Evolutionary conservation across 2,113 vertebrate species (phyloP), one percentile per base, ranked within the genome.

Genomic region (Cichladusa arquata): DNA sequence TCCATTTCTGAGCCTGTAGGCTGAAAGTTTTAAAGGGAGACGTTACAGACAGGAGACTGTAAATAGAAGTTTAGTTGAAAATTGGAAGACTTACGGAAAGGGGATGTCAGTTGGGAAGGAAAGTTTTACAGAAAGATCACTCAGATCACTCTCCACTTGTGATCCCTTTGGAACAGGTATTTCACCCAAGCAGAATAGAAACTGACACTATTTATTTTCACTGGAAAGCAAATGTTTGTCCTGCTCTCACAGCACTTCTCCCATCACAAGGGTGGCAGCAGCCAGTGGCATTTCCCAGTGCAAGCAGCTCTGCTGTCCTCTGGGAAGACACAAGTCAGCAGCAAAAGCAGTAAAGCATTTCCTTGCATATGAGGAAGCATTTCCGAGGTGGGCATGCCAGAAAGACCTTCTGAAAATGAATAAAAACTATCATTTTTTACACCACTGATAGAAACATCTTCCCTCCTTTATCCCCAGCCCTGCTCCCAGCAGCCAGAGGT

Each of bases 401-500:
- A 77, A 89, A 72, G 11, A 33, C 38, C 25, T 9, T 45, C 36
- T 29, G 48, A 78, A 86, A 89, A 71, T 1, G 1, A 81, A 78
- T 7, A 1, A 62, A 92, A 58, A n/a, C 3, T 3, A 1, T 0
- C 0, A 4, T 26, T 51, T 79, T 74, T 66, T 40, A 54, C n/a
- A 81, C 13, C 16, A n/a, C 5, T 9, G 2, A 61, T 24, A 64
- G 44, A 77, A 73, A 54, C 8, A 36, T 15, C 36, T 74, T 90
- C 4, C 9, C 6, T 8, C 1, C 19, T 36, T 40, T 1, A 2
- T 3, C 20, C 33, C 13, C 31, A 81, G 28, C 11, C 17, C 28
- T 0, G 0, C 8, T 87, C 20, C 11, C 38, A 74, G 61, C 3
- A 2, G 3, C 2, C 5, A 53, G 25, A 53, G 33, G 15, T 26